A percentile compares a stretch with the other conserved stretches of the same genome.
Evolutionary conservation across 2,113 vertebrate genomes (phyloP).

Genomic region (Coracopsis vasa): DNA sequence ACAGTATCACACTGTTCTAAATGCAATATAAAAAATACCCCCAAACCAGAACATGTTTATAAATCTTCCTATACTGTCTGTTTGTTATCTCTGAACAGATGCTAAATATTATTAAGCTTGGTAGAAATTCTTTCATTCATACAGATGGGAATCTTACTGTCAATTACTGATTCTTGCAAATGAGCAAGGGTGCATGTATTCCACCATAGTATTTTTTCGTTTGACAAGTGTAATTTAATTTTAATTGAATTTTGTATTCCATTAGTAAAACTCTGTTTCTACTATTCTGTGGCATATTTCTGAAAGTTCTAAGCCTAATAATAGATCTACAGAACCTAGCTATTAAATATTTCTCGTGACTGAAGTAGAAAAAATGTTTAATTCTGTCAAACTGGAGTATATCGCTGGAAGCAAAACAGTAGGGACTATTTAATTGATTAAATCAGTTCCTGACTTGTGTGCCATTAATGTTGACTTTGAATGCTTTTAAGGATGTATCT

Average conservation of each 20-base stretch:
- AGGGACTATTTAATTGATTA: not conserved
- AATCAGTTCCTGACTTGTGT: not conserved
- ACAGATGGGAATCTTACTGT: not conserved
- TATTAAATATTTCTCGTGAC: not conserved
- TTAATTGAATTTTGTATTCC: not conserved
- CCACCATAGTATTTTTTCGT: not conserved
- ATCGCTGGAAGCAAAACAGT: not conserved
- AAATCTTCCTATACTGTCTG: not conserved
- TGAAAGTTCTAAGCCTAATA: not conserved
- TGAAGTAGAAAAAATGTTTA: not conserved
- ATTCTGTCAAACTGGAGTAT: not conserved
- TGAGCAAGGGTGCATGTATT: not conserved
- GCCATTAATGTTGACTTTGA: not conserved
- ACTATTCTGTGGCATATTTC: not conserved
- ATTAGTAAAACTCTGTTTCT: not conserved
- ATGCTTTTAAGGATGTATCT: not conserved
- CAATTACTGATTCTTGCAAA: not conserved
- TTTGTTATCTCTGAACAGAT: not conserved
- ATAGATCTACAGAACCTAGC: not conserved
- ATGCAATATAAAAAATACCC: not conserved
- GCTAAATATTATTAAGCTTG: not conserved
- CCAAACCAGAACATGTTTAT: not conserved
- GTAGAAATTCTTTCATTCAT: not conserved
- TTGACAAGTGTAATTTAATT: not conserved
- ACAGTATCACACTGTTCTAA: not conserved